Conservation (phyloP, 2,888 invertebrate species). For the Merodon equestris region DNA sequence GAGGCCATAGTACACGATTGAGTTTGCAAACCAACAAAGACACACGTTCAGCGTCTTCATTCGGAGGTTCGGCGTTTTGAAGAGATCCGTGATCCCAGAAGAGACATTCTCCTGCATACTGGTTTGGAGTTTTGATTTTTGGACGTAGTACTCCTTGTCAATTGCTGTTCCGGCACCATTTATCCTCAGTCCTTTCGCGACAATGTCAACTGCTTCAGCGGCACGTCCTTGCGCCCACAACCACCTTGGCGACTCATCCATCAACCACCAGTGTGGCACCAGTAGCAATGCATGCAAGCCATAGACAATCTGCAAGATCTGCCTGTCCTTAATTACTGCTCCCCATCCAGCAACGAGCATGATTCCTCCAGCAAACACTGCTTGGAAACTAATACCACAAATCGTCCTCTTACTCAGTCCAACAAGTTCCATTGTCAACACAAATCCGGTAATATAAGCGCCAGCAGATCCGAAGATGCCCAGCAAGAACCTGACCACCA, state of each 20-base stretch:
- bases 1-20: slow-evolving; percentile 91
- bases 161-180: slow-evolving; percentile 84
- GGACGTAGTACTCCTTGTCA: slow-evolving; percentile 84
- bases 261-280: slow-evolving; percentile 90
- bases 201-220: slow-evolving; percentile 86
- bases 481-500: slow-evolving; percentile 84
- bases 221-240: slow-evolving; percentile 90
- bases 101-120: slow-evolving; percentile 76
- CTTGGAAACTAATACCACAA: slow-evolving; percentile 88
- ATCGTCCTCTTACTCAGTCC: slow-evolving; percentile 88
- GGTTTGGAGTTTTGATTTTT: slow-evolving; percentile 80
- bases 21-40: slow-evolving; percentile 93
- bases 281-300: slow-evolving; percentile 87
- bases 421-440: slow-evolving; percentile 89
- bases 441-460: slow-evolving; percentile 80
- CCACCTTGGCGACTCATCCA: slow-evolving; percentile 94
- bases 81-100: slow-evolving; percentile 85
- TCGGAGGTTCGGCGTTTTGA: slow-evolving; percentile 88
- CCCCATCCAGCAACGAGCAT: slow-evolving; percentile 93
- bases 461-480: slow-evolving; percentile 93
- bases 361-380: slow-evolving; percentile 88
- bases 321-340: slow-evolving; percentile 85
- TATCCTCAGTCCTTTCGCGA: slow-evolving; percentile 86
- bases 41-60: slow-evolving; percentile 89
- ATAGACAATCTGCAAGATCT: slow-evolving; percentile 87